Conservation (phyloP, 2,888 invertebrate species). For the Bruchidius siliquastri region DNA sequence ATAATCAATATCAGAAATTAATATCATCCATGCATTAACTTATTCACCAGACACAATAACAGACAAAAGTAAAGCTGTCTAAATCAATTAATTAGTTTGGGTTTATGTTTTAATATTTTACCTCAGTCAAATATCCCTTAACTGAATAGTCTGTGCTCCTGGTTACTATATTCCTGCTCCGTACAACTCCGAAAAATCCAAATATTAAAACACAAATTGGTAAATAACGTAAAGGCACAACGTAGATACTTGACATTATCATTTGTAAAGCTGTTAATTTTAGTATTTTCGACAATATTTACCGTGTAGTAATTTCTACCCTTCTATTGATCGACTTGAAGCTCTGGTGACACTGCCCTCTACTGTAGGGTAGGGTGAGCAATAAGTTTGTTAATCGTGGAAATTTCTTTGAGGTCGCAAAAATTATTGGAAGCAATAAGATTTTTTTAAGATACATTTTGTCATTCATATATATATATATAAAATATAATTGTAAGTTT, state of each 20-base stretch:
- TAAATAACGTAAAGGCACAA: neutral
- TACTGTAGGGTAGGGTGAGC: neutral
- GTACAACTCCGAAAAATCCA: slow-evolving; percentile 3
- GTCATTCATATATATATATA: too few relatives aligned
- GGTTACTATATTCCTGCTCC: slow-evolving; percentile 40
- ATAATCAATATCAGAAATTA: too few relatives aligned
- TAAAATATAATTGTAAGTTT: too few relatives aligned
- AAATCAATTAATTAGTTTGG: too few relatives aligned
- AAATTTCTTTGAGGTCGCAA: neutral
- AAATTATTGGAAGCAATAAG: too few relatives aligned
- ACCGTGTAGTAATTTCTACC: neutral
- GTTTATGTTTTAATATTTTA: slow-evolving; percentile 37
- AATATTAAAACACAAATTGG: neutral
- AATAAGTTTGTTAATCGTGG: neutral
- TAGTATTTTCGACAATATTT: neutral
- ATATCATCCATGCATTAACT: slow-evolving; percentile 4
- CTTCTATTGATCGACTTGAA: neutral
- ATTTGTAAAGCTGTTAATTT: neutral
- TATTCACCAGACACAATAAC: slow-evolving; percentile 6
- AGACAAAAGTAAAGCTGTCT: neutral
- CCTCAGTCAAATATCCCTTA: slow-evolving; percentile 78
- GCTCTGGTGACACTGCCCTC: neutral
- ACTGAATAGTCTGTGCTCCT: slow-evolving; percentile 79
- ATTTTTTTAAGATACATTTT: too few relatives aligned
- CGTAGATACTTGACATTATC: neutral